Evolutionary conservation across 2,113 vertebrate species (phyloP).

Genomic region (Macrotus californicus): DNA sequence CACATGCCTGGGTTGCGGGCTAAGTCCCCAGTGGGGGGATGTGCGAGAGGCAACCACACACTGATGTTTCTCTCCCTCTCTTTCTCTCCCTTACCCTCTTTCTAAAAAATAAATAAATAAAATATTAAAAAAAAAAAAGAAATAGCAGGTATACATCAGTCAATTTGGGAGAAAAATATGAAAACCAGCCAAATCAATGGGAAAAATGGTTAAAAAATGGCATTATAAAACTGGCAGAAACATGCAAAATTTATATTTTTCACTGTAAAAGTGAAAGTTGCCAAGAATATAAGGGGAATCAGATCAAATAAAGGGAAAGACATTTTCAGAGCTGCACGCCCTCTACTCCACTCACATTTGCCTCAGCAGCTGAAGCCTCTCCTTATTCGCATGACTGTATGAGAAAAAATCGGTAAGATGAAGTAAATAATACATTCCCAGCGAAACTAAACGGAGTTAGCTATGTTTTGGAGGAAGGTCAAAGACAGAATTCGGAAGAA

Average conservation of each 20-base stretch:
- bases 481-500: not conserved
- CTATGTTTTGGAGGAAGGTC: not conserved
- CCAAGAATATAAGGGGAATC: not conserved
- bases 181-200: not conserved
- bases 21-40: too few relatives aligned
- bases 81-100: too few relatives aligned
- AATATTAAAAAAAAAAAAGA: too few relatives aligned
- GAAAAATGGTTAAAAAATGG: not conserved
- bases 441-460: not conserved
- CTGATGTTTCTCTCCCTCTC: too few relatives aligned
- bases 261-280: not conserved
- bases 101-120: too few relatives aligned
- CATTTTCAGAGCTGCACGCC: not conserved
- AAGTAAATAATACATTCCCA: not conserved
- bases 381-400: not conserved
- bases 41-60: too few relatives aligned
- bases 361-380: not conserved
- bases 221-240: not conserved
- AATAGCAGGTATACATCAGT: not conserved
- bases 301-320: not conserved
- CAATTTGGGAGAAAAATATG: not conserved
- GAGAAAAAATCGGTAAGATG: not conserved
- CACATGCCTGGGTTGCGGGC: too few relatives aligned
- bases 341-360: not conserved
- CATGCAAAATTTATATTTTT: not conserved